Evolutionary conservation across 2,888 invertebrate genomes (phyloP), one percentile per base, ranked within the genome.

Genomic region (Tricholauxania praeusta): DNA sequence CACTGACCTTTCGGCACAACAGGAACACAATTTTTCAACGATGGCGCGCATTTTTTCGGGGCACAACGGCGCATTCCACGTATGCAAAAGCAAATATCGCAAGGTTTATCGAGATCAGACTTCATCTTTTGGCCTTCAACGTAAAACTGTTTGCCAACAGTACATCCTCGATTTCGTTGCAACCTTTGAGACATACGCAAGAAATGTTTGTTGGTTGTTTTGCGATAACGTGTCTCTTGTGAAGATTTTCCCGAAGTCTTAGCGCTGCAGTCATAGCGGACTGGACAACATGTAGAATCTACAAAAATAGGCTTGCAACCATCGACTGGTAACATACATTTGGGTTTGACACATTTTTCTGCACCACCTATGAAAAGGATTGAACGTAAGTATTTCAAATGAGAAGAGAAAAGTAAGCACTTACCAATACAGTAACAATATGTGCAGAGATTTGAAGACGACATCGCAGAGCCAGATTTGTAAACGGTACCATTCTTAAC

Each of bases 21-120:
- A 0, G 96, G 95, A 65, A 88, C 89, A 85, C 96, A 96, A 66
- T 93, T 94, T 76, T 91, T 90, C 73, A 94, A 89, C 0, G 93
- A 90, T 1, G 93, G 93, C 1, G 94, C 92, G 82, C 95, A 96
- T 22, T 92, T 90, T 73, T 94, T 89, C 6, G 92, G 92, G 77
- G 93, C 92, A 85, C 96, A 96, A 59, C 92, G 90, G 62, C 93
- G 89, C 1, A 90, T 87, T 0, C 94, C 94, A 79, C 91, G 90
- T 79, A 95, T 90, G 83, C 95, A 95, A 87, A 93, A 95, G 85
- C 95, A 96, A 77, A 92, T 92, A 81, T 93, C 92, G 85, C 95
- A 96, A 0, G 86, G 85, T 51, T 79, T 82, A 55, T 84, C 83
- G 19, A 73, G 67, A 72, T 90, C 89, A 28, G 90, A 89, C 77